phyloP scores from a whole-genome alignment of 2,113 vertebrate species.

The Axis porcinus region DNA sequence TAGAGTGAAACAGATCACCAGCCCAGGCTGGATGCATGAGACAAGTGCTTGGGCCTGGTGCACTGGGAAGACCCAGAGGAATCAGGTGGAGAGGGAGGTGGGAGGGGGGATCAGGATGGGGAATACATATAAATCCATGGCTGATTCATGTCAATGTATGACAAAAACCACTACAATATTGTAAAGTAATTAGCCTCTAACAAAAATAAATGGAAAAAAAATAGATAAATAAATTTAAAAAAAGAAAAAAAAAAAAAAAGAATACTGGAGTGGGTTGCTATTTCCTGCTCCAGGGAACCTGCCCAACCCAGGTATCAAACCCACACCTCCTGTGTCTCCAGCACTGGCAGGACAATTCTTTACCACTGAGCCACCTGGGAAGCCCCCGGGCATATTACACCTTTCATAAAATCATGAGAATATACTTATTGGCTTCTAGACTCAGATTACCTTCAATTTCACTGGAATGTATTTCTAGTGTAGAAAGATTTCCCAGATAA shows the following conservation, averaged over 20 bases:
- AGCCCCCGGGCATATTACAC: not conserved
- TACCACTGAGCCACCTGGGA: not conserved
- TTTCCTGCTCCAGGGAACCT: not conserved
- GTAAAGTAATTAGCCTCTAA: no score
- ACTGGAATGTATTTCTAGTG: not conserved
- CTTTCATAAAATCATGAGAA: not conserved
- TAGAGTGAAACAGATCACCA: no score
- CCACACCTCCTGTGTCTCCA: not conserved
- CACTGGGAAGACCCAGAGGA: no score
- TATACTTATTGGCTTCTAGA: not conserved
- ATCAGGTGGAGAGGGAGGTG: no score
- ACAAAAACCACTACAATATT: no score
- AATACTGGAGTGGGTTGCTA: not conserved
- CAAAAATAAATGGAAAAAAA: no score
- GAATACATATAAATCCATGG: no score
- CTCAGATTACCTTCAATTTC: not conserved
- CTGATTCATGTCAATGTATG: no score
- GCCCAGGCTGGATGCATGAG: no score
- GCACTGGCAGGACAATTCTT: not conserved
- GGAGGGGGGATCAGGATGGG: no score
- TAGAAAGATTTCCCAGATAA: not conserved
- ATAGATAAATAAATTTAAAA: no score
- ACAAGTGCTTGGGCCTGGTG: no score
- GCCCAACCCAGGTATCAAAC: not conserved
- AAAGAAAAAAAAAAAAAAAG: not conserved